A percentile compares a stretch with the other conserved stretches of the same genome.
Conservation (phyloP, 2,888 invertebrate genomes). For the Scotopteryx bipunctaria region DNA sequence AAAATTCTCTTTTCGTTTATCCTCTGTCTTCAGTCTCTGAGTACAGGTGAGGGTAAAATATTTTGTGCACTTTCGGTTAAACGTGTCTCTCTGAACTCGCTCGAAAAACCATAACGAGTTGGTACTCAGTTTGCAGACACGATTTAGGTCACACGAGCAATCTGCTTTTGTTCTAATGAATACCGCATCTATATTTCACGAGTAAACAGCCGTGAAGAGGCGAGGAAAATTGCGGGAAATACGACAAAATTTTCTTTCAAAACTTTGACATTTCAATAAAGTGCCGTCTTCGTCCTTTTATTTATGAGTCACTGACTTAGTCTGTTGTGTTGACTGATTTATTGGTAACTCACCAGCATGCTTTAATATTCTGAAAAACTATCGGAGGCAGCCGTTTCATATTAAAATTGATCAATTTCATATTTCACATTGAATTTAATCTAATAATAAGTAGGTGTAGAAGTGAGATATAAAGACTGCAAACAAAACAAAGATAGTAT, state of each 20-base stretch:
- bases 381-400: too few species aligned
- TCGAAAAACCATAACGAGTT: conserved; percentile 30
- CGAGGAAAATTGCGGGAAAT: conserved; percentile 9
- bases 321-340: not conserved
- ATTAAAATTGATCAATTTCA: too few species aligned
- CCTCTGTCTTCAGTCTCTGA: too few species aligned
- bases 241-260: not conserved
- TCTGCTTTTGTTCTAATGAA: conserved; percentile 26
- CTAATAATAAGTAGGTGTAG: too few species aligned
- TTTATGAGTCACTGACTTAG: not conserved
- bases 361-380: too few species aligned
- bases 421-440: too few species aligned
- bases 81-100: conserved; percentile 9
- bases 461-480: too few species aligned
- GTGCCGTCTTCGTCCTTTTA: not conserved
- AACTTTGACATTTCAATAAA: conserved; percentile 1
- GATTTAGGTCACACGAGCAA: conserved; percentile 33
- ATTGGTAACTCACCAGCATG: too few species aligned
- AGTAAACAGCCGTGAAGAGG: conserved; percentile 2
- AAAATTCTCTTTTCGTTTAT: too few species aligned
- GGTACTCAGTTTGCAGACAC: conserved; percentile 14
- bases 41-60: too few species aligned
- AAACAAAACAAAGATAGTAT: not conserved
- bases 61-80: not conserved
- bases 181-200: conserved; percentile 23